These are phyloP conservation scores for Nyctibius bracteatus DNA, from an alignment of 2,113 vertebrate species.

Conservation along the genomic window DNA sequence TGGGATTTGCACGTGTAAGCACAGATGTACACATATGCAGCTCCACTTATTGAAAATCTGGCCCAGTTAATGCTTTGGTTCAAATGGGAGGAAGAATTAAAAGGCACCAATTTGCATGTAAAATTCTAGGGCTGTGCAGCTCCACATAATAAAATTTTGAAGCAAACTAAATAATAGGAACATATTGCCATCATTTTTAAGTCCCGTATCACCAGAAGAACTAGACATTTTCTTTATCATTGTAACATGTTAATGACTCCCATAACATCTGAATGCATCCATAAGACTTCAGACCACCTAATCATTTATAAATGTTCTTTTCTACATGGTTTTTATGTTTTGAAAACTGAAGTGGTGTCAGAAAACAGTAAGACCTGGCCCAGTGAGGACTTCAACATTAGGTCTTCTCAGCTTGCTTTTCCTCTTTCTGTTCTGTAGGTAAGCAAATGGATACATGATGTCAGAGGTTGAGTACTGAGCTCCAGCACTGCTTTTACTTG, in stretches of 20 bases:
- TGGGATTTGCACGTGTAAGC: neutral
- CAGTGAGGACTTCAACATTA: neutral
- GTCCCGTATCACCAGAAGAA: neutral
- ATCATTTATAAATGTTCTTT: neutral
- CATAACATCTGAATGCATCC: neutral
- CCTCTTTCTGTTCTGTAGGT: neutral
- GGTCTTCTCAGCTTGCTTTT: neutral
- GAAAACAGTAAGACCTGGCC: neutral
- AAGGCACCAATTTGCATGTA: neutral
- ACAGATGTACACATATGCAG: neutral
- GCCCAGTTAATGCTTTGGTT: neutral
- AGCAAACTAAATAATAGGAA: neutral
- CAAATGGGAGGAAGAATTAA: neutral
- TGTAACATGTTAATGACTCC: neutral
- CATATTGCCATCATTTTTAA: neutral
- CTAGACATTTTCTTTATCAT: neutral
- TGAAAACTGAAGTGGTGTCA: neutral
- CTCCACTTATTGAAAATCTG: neutral
- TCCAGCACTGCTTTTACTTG: neutral
- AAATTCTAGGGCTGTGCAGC: neutral
- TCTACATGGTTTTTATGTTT: neutral
- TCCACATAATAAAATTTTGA: neutral
- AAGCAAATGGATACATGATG: neutral
- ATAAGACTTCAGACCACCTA: neutral
- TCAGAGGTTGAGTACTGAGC: neutral